Percentiles rank a stretch among this genome's conserved stretches.
Conservation (phyloP, 2,113 vertebrate genomes). For the Haemorhous mexicanus region DNA sequence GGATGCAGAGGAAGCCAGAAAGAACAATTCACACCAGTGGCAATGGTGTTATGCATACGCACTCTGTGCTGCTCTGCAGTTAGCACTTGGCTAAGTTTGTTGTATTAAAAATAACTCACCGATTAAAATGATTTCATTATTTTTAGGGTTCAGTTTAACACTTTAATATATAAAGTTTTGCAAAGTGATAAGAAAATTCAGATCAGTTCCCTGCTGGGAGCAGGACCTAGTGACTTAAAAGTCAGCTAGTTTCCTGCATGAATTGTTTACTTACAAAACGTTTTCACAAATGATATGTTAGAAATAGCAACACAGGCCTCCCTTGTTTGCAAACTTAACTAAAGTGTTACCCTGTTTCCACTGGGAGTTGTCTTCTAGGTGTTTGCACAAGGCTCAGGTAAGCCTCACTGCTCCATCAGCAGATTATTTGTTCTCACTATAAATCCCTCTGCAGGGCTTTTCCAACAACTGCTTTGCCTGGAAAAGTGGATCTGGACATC, state of each 20-base stretch:
- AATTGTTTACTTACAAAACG: neutral
- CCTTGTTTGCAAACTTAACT: neutral
- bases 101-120: constrained; percentile 33
- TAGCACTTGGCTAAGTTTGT: neutral
- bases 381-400: neutral
- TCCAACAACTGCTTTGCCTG: neutral
- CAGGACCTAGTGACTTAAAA: neutral
- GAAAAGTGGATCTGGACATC: neutral
- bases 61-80: neutral
- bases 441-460: neutral
- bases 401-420: neutral
- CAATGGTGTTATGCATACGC: neutral
- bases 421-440: neutral
- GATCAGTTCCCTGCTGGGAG: neutral
- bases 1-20: constrained; percentile 14
- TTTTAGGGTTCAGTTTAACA: neutral
- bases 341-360: neutral
- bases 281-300: neutral
- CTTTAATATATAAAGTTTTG: neutral
- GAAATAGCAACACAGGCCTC: neutral
- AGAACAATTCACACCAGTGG: constrained; percentile 5
- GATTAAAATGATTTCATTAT: constrained; percentile 14
- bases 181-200: neutral
- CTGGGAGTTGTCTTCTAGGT: neutral
- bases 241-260: neutral